Conservation (phyloP, 2,797 vertebrate genomes). For the Silurus aristotelis region DNA sequence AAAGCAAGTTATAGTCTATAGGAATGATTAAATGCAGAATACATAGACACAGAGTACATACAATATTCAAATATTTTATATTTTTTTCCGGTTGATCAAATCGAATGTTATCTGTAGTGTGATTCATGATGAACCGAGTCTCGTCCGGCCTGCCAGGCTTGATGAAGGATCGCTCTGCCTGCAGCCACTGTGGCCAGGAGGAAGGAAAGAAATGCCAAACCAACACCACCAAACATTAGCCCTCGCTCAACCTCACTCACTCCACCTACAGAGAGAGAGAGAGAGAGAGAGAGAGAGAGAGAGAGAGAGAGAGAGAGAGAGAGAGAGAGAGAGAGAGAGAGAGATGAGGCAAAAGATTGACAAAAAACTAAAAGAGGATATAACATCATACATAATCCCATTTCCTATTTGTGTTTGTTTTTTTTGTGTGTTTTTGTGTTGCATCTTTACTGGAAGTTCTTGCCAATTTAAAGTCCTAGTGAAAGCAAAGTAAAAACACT, state of each 20-base stretch:
- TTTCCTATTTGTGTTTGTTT: not conserved
- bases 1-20: not conserved
- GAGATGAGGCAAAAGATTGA: not conserved
- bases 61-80: not conserved
- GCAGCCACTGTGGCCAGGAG: not conserved
- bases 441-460: too few relatives aligned
- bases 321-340: not conserved
- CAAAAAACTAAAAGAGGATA: not conserved
- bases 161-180: not conserved
- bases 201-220: not conserved
- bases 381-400: not conserved
- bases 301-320: not conserved
- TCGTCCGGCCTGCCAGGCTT: not conserved
- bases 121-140: not conserved
- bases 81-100: not conserved
- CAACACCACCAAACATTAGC: not conserved
- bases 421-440: not conserved
- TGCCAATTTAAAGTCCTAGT: too few relatives aligned
- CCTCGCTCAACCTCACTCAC: not conserved
- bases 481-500: too few relatives aligned
- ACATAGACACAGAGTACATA: too few relatives aligned
- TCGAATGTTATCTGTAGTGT: not conserved
- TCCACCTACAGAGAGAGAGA: not conserved
- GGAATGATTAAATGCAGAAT: too few relatives aligned
- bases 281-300: not conserved